A percentile compares a stretch with the other conserved stretches of the same genome.
Evolutionary conservation across 2,797 vertebrate genomes (phyloP).

Genomic region (Sebastes variabilis): DNA sequence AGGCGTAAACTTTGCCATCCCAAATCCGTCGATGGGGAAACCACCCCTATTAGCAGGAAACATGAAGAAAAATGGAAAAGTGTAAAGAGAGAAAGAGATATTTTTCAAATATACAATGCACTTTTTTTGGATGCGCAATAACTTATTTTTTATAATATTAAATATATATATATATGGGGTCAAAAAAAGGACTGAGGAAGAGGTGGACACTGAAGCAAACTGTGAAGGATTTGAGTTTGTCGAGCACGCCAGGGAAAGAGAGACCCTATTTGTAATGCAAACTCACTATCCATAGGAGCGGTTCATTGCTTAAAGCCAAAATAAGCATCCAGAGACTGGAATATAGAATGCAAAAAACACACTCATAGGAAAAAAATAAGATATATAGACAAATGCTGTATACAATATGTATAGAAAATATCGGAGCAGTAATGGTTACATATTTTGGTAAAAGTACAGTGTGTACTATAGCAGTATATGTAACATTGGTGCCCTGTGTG

Average conservation of each 20-base stretch:
- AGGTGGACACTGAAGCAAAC: conserved; percentile 76
- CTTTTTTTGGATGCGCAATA: conserved; percentile 88
- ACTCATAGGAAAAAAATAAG: conserved; percentile 26
- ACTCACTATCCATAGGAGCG: conserved; percentile 61
- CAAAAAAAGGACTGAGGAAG: conserved; percentile 49
- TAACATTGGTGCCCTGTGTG: conserved; percentile 12
- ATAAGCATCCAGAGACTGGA: conserved; percentile 71
- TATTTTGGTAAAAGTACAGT: conserved; percentile 29
- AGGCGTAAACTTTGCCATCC: conserved; percentile 9
- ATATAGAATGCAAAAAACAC: conserved; percentile 59
- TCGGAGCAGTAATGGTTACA: conserved; percentile 41
- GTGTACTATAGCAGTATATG: conserved; percentile 25
- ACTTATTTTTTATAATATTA: conserved; percentile 88
- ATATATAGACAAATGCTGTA: conserved; percentile 46
- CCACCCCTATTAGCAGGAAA: conserved; percentile 49
- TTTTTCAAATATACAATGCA: conserved; percentile 85
- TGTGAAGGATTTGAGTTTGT: conserved; percentile 82
- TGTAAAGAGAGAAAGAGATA: conserved; percentile 79
- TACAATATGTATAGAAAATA: conserved; percentile 44
- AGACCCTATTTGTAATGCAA: conserved; percentile 66
- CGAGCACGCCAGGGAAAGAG: conserved; percentile 34
- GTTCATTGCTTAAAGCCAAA: conserved; percentile 78
- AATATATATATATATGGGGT: conserved; percentile 69
- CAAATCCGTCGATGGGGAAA: conserved; percentile 13
- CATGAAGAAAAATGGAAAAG: conserved; percentile 64